Evolutionary conservation across 2,797 vertebrate species (phyloP).

Genomic region (Falco berigora): DNA sequence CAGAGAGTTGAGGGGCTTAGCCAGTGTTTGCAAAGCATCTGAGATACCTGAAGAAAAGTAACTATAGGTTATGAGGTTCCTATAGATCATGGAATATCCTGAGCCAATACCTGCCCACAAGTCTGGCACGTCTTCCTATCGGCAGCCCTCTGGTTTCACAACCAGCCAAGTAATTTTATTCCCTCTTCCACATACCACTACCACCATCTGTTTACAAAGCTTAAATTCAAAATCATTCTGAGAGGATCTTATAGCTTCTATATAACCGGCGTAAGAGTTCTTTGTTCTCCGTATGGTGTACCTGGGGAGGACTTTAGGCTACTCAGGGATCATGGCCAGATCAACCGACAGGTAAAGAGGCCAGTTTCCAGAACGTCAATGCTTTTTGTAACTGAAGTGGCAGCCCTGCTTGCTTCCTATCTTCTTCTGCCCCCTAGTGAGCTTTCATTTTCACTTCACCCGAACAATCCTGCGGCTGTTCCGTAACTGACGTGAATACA

Average conservation of each 20-base stretch:
- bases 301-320: background rate
- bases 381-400: background rate
- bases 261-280: background rate
- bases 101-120: background rate
- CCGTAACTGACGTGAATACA: background rate
- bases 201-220: background rate
- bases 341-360: background rate
- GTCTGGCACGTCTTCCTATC: background rate
- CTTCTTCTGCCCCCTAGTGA: constrained; percentile 11
- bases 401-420: background rate
- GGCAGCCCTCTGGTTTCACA: background rate
- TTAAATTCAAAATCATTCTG: background rate
- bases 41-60: background rate
- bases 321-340: background rate
- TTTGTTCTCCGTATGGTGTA: background rate
- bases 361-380: background rate
- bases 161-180: background rate
- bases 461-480: background rate
- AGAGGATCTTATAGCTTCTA: background rate
- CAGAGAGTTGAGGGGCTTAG: background rate
- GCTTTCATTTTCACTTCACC: background rate
- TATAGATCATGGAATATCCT: background rate
- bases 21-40: background rate
- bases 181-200: background rate
- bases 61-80: background rate